These are phyloP conservation scores for Agrochola lota DNA, from an alignment of 2,888 invertebrate species.

Conservation along the genomic window DNA sequence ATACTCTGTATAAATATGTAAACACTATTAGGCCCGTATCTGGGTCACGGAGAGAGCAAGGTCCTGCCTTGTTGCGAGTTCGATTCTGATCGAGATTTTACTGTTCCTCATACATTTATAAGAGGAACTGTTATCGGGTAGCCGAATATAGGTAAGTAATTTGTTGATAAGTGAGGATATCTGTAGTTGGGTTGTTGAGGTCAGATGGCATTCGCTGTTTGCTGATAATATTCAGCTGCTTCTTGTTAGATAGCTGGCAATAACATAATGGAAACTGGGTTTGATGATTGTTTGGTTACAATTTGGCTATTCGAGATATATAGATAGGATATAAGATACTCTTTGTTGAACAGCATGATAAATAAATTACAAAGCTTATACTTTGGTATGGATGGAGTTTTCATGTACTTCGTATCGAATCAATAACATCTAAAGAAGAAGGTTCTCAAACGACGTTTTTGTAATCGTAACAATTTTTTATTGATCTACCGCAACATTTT, in stretches of 20 bases:
- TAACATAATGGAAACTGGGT: neutral
- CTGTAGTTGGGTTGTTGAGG: constrained; percentile 20
- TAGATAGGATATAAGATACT: neutral
- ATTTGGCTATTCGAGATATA: neutral
- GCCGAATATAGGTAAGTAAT: constrained; percentile 16
- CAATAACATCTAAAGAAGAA: neutral
- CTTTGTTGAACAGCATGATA: neutral
- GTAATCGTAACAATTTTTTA: neutral
- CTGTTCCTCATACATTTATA: constrained; percentile 36
- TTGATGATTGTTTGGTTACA: neutral
- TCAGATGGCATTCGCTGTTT: constrained; percentile 22
- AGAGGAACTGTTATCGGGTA: constrained; percentile 5
- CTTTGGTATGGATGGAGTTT: neutral
- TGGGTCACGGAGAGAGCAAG: constrained; percentile 80
- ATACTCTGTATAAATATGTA: constrained; percentile 66
- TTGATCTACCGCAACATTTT: constrained; percentile 8
- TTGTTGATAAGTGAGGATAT: constrained; percentile 16
- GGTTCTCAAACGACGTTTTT: neutral
- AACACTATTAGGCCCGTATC: constrained; percentile 72
- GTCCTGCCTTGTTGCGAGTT: constrained; percentile 55
- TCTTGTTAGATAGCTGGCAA: constrained; percentile 1
- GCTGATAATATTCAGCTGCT: constrained; percentile 33
- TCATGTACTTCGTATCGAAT: neutral
- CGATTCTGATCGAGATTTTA: constrained; percentile 38
- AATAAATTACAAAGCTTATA: neutral